Evolutionary conservation across 2,797 vertebrate genomes (phyloP).

Genomic region (Psittacula derbiana): DNA sequence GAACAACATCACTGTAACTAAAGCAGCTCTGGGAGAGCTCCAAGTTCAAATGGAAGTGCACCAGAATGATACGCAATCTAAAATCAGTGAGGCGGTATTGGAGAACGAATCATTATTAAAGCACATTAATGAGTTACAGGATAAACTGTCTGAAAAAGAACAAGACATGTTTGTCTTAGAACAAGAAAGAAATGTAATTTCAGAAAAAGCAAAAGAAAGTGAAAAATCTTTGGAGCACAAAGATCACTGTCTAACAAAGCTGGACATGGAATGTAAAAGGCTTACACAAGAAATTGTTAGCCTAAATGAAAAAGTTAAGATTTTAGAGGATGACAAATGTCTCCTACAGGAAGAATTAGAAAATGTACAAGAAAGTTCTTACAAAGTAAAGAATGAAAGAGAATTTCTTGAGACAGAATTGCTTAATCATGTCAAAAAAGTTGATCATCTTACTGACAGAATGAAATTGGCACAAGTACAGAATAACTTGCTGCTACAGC

Average conservation of each 20-base stretch:
- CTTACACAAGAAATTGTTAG: constrained; percentile 77
- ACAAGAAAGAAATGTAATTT: constrained; percentile 72
- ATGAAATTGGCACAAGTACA: constrained; percentile 76
- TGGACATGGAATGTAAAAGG: constrained; percentile 68
- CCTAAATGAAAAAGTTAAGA: constrained; percentile 84
- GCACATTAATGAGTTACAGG: constrained; percentile 75
- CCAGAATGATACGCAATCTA: constrained; percentile 74
- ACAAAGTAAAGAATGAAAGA: constrained; percentile 87
- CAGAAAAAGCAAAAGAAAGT: constrained; percentile 63
- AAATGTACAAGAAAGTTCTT: constrained; percentile 83
- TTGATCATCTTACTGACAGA: constrained; percentile 81
- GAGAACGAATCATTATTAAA: constrained; percentile 78
- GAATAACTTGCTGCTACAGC: constrained; percentile 76
- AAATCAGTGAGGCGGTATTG: constrained; percentile 73
- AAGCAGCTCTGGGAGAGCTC: constrained; percentile 71
- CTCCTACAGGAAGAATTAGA: constrained; percentile 89
- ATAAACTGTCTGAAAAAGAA: constrained; percentile 75
- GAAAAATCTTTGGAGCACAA: constrained; percentile 72
- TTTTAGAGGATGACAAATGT: constrained; percentile 87
- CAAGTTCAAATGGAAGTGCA: constrained; percentile 73
- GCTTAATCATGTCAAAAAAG: constrained; percentile 81
- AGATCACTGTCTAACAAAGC: constrained; percentile 65
- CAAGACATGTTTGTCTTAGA: constrained; percentile 70
- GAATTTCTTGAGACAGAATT: constrained; percentile 86
- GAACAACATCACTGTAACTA: constrained; percentile 69